These are phyloP conservation scores for Notarius lentiginosus DNA, from an alignment of 2,113 vertebrate species.

Conservation along the genomic window DNA sequence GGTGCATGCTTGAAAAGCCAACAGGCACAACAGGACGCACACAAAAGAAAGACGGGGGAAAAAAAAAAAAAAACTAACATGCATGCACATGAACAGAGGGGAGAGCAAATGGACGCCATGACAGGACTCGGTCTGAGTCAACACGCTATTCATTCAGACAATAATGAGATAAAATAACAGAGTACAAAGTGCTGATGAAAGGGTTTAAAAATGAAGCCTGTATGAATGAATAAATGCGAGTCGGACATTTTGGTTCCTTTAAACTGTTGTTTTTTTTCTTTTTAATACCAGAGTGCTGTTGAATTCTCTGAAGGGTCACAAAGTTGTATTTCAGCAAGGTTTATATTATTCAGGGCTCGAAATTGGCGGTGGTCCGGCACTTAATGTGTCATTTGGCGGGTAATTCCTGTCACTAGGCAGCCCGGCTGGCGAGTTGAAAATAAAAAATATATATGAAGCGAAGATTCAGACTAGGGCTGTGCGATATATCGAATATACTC, in stretches of 20 bases:
- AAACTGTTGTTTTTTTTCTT: not conserved
- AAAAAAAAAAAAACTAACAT: not conserved
- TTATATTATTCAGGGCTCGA: not conserved
- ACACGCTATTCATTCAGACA: constrained; percentile 3
- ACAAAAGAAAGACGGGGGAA: not conserved
- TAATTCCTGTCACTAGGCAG: too few species aligned
- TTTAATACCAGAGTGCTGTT: not conserved
- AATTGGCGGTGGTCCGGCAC: too few species aligned
- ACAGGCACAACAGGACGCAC: constrained; percentile 17
- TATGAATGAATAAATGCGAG: not conserved
- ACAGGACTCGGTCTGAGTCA: not conserved
- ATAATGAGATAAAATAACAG: not conserved
- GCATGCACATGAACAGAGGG: constrained; percentile 34
- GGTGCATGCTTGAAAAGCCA: constrained; percentile 28
- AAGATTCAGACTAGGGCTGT: too few species aligned
- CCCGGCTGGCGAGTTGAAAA: too few species aligned
- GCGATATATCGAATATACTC: too few species aligned
- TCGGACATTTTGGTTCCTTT: not conserved
- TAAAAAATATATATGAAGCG: too few species aligned
- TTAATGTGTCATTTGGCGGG: too few species aligned
- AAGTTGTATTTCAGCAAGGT: not conserved
- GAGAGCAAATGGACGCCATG: constrained; percentile 48
- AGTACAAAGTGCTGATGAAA: not conserved
- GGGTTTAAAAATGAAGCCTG: not conserved
- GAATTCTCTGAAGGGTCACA: not conserved